phyloP scores from a whole-genome alignment of 2,113 vertebrate species.

The Otocyon megalotis region DNA sequence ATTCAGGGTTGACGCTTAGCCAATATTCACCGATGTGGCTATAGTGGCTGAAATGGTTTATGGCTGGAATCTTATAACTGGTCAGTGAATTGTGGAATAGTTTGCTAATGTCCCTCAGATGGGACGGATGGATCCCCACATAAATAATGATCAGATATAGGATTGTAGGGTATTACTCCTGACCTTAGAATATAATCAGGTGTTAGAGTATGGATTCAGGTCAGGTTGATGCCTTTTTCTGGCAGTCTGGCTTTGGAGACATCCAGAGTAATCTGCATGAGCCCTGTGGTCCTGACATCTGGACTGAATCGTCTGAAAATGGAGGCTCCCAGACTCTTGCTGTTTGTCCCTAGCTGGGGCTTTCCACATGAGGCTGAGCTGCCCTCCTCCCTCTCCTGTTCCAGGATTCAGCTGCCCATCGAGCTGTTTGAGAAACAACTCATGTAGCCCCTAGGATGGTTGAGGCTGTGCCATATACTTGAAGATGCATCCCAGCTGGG shows the following conservation, averaged over 20 bases:
- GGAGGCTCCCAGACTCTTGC: constrained; percentile 70
- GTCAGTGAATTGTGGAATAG: background rate
- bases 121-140: background rate
- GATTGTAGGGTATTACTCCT: background rate
- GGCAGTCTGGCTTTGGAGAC: background rate
- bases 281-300: constrained; percentile 25
- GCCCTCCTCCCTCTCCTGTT: background rate
- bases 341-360: constrained; percentile 55
- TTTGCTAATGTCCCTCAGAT: background rate
- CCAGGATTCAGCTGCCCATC: background rate
- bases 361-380: constrained; percentile 29
- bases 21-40: background rate
- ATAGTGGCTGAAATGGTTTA: background rate
- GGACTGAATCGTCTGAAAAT: constrained; percentile 34
- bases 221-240: background rate
- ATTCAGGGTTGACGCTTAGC: background rate
- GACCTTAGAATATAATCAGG: background rate
- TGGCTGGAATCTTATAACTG: background rate
- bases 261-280: background rate
- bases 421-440: background rate
- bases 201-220: background rate
- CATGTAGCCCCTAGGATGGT: background rate
- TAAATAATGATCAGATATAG: background rate
- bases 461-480: background rate
- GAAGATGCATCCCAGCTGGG: constrained; percentile 65